These are phyloP conservation scores for Coendou prehensilis DNA, from an alignment of 2,797 vertebrate species.

Conservation along the genomic window DNA sequence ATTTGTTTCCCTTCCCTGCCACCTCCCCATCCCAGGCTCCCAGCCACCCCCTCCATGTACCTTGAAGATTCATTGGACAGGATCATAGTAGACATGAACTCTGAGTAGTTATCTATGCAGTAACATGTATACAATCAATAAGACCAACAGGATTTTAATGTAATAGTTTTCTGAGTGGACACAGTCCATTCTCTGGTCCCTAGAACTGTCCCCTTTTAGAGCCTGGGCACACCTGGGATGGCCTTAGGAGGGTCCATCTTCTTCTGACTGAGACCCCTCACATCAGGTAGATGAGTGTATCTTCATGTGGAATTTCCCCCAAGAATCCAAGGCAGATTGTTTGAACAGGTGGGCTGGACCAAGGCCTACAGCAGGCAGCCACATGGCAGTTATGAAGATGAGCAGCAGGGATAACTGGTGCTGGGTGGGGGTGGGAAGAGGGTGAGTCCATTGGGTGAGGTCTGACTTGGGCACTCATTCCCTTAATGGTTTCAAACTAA, in stretches of 20 bases:
- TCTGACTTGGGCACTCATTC: not conserved
- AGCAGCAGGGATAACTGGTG: rapidly evolving
- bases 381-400: rapidly evolving
- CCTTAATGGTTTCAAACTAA: not conserved
- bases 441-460: not conserved
- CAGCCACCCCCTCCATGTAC: not conserved
- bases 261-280: not conserved
- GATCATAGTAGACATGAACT: not conserved
- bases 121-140: not conserved
- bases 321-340: not conserved
- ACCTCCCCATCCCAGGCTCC: not conserved
- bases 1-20: rapidly evolving
- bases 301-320: not conserved
- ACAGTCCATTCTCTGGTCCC: not conserved
- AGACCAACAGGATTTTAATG: not conserved
- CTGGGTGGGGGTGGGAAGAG: no score
- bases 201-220: not conserved
- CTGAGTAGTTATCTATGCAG: not conserved
- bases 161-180: not conserved
- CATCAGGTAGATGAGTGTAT: not conserved
- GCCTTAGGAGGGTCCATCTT: not conserved
- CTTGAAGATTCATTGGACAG: not conserved
- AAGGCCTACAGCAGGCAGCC: not conserved
- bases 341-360: not conserved
- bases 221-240: not conserved